Evolutionary conservation across 2,797 vertebrate genomes (phyloP).

Genomic region (Petrocephalus schoutedeni): DNA sequence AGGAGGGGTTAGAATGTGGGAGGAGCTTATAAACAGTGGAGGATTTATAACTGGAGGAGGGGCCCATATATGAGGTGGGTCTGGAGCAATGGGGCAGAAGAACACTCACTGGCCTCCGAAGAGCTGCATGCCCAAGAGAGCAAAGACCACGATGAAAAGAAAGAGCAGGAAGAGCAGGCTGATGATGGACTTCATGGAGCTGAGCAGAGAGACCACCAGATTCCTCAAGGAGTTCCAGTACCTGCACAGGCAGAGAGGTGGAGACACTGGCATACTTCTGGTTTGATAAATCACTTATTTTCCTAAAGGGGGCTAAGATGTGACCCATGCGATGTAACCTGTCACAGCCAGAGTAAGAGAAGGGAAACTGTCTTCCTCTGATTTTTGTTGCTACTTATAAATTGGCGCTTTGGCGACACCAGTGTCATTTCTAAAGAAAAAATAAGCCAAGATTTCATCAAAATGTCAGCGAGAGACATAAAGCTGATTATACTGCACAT

Average conservation of each 20-base stretch:
- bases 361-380: not conserved
- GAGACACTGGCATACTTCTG: not conserved
- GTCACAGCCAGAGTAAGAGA: not conserved
- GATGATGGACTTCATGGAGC: conserved; percentile 98
- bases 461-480: not conserved
- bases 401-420: not conserved
- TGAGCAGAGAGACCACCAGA: conserved; percentile 90
- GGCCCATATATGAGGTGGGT: not conserved
- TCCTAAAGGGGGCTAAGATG: not conserved
- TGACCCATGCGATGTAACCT: not conserved
- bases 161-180: conserved; percentile 96
- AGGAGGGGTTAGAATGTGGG: too few species aligned
- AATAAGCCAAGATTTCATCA: not conserved
- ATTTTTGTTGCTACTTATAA: not conserved
- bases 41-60: not conserved
- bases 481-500: not conserved
- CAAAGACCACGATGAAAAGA: conserved; percentile 96
- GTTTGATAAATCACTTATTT: not conserved
- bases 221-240: conserved; percentile 96
- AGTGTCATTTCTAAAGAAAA: not conserved
- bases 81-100: not conserved
- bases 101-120: conserved; percentile 91
- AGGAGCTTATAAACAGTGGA: not conserved
- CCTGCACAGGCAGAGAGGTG: conserved; percentile 51
- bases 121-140: conserved; percentile 96